Conservation (phyloP, 2,797 vertebrate species). For the Dendrocincla fuliginosa region DNA sequence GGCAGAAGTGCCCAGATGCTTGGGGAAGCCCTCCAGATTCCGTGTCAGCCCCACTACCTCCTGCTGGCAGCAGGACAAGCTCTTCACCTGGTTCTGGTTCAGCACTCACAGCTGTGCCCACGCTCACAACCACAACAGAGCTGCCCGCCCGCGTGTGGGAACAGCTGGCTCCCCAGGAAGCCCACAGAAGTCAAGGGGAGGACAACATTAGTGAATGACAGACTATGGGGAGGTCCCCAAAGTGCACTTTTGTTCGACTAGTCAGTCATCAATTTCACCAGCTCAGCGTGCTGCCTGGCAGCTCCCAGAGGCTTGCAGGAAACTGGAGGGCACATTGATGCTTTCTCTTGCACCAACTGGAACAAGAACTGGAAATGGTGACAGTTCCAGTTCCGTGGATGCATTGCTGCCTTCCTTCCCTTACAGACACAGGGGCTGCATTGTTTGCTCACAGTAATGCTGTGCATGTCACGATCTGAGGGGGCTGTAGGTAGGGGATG, state of each 20-base stretch:
- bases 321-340: not conserved
- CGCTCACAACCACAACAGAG: not conserved
- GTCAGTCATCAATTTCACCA: conserved; percentile 52
- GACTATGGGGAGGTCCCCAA: conserved; percentile 47
- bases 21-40: not conserved
- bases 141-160: not conserved
- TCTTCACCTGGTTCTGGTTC: conserved; percentile 53
- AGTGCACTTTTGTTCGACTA: conserved; percentile 53
- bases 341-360: not conserved
- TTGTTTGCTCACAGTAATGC: not conserved
- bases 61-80: not conserved
- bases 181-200: conserved; percentile 43
- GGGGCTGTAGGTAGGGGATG: not conserved
- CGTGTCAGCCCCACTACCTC: not conserved
- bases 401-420: not conserved
- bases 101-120: conserved; percentile 49
- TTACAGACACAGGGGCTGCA: not conserved
- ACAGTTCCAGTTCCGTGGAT: not conserved
- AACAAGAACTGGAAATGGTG: not conserved
- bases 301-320: conserved; percentile 25
- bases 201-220: conserved; percentile 56
- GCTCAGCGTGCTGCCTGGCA: conserved; percentile 35
- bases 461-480: fast-evolving
- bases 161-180: conserved; percentile 49
- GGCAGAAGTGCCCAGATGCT: not conserved